A percentile compares a stretch with the other conserved stretches of the same genome.
These are phyloP conservation scores for Heliocidaris tuberculata DNA, from an alignment of 35 echinoderm and acorn worm genomes.

Conservation along the genomic window DNA sequence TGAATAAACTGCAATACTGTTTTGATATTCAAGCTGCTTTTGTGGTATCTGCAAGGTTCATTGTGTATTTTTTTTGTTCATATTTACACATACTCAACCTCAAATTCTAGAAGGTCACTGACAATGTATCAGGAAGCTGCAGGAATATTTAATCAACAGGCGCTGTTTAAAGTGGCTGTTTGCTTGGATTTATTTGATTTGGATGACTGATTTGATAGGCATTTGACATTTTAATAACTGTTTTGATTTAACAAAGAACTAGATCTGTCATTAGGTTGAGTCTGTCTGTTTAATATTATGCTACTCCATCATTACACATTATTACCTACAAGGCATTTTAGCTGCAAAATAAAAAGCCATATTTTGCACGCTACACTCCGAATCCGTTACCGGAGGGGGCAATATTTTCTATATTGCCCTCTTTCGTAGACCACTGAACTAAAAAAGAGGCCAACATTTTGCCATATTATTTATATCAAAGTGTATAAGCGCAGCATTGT, in stretches of 20 bases:
- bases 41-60: not conserved
- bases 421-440: too few relatives aligned
- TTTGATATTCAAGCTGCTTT: not conserved
- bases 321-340: too few relatives aligned
- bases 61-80: not conserved
- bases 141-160: not conserved
- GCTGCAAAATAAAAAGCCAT: too few relatives aligned
- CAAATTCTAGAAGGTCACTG: not conserved
- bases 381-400: too few relatives aligned
- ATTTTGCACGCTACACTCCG: too few relatives aligned
- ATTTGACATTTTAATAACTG: not conserved
- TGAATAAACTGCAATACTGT: not conserved
- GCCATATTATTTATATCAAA: too few relatives aligned
- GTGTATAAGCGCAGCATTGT: too few relatives aligned
- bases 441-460: too few relatives aligned
- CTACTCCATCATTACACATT: too few relatives aligned
- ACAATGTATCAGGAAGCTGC: not conserved
- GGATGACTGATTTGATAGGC: not conserved
- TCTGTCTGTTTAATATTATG: too few relatives aligned
- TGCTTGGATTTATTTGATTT: constrained; percentile 3
- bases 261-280: not conserved
- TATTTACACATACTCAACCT: not conserved
- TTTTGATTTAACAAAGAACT: not conserved
- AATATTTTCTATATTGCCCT: too few relatives aligned
- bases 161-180: not conserved